These are phyloP conservation scores for Enteromius afrohamiltoni DNA, from an alignment of 2,797 vertebrate genomes.

Conservation along the genomic window DNA sequence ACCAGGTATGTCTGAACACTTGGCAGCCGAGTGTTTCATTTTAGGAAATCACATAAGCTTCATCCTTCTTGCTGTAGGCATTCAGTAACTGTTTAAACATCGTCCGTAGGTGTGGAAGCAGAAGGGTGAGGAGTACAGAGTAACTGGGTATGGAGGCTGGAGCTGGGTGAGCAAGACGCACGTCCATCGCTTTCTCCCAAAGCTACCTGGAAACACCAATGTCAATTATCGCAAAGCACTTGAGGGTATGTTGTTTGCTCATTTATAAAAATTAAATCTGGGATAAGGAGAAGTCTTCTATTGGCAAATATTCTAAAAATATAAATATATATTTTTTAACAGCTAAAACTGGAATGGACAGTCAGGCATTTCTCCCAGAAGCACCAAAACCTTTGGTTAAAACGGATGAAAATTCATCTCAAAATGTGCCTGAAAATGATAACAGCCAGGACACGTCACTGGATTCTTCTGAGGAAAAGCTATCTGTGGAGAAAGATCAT, in stretches of 20 bases:
- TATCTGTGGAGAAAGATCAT: slow-evolving; percentile 36
- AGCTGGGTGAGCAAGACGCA: slow-evolving; percentile 97
- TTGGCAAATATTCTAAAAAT: neutral
- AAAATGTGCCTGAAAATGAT: slow-evolving; percentile 56
- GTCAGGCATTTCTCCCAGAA: slow-evolving; percentile 60
- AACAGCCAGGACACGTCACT: slow-evolving; percentile 64
- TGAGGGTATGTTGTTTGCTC: slow-evolving; percentile 77
- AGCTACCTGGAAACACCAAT: slow-evolving; percentile 96
- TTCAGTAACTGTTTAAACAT: slow-evolving; percentile 5
- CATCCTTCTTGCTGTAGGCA: neutral
- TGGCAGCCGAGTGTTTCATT: neutral
- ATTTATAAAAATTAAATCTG: neutral
- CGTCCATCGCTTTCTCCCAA: slow-evolving; percentile 88
- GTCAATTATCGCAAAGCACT: slow-evolving; percentile 88
- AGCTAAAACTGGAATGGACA: slow-evolving; percentile 69
- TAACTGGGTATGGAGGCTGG: slow-evolving; percentile 98
- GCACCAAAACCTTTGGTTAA: slow-evolving; percentile 75
- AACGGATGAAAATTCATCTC: slow-evolving; percentile 69
- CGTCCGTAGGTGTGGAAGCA: slow-evolving; percentile 94
- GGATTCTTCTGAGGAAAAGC: slow-evolving; percentile 64
- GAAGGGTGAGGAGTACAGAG: slow-evolving; percentile 97
- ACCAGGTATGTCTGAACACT: slow-evolving; percentile 83
- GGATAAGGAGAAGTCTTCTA: neutral
- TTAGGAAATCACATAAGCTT: neutral
- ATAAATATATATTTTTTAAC: slow-evolving; percentile 17